A percentile compares a stretch with the other conserved stretches of the same genome.
Conservation (phyloP, 2,797 vertebrate species). For the Alectoris magna region DNA sequence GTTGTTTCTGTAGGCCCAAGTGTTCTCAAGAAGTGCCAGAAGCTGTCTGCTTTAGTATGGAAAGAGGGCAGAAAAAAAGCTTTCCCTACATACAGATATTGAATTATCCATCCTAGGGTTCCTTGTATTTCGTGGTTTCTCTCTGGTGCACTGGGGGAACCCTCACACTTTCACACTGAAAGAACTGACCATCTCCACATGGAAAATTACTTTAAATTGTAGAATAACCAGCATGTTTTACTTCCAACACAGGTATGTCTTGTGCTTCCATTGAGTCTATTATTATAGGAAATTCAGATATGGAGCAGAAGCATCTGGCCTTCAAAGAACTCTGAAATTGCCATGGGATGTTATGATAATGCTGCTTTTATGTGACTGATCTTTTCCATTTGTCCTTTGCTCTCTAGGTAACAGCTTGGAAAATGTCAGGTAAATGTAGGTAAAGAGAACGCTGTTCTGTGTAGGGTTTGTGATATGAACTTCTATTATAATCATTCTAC, state of each 20-base stretch:
- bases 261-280: slow-evolving; percentile 31
- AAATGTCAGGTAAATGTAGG: slow-evolving; percentile 68
- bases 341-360: slow-evolving; percentile 72
- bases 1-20: background rate
- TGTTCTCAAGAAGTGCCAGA: accelerated
- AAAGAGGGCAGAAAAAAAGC: background rate
- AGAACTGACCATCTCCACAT: slow-evolving; percentile 17
- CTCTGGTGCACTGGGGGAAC: background rate
- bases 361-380: slow-evolving; percentile 67
- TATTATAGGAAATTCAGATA: slow-evolving; percentile 64
- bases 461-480: slow-evolving; percentile 44
- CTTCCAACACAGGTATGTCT: background rate
- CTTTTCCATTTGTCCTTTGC: slow-evolving; percentile 74
- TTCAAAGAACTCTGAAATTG: slow-evolving; percentile 71
- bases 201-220: slow-evolving; percentile 54
- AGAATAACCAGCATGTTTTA: background rate
- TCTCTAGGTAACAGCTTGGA: slow-evolving; percentile 74
- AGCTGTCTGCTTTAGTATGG: background rate
- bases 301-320: slow-evolving; percentile 62
- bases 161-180: background rate
- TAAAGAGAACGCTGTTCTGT: slow-evolving; percentile 45
- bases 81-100: accelerated
- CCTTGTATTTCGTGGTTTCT: background rate
- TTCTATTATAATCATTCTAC: slow-evolving; percentile 36
- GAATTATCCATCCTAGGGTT: background rate